Evolutionary conservation across 2,888 invertebrate genomes (phyloP).

Genomic region (Anodontia alba): DNA sequence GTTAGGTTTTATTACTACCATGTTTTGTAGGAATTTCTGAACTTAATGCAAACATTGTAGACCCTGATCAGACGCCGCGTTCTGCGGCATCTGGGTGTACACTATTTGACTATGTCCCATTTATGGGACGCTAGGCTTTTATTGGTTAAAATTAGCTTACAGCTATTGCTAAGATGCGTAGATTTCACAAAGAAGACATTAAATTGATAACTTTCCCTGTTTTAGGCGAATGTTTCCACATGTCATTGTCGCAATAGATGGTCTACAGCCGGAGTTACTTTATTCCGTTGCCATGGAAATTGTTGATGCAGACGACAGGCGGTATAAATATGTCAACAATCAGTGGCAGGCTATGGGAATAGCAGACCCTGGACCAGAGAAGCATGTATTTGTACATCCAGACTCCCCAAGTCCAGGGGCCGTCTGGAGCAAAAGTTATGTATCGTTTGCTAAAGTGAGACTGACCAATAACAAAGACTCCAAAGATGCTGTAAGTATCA

Average conservation of each 20-base stretch:
- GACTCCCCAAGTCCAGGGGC: conserved; percentile 84
- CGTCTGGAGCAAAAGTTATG: conserved; percentile 83
- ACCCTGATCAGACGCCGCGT: no score
- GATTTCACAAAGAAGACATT: no score
- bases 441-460: conserved; percentile 77
- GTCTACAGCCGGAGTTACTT: conserved; percentile 46
- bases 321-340: conserved; percentile 69
- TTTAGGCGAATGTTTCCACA: conserved; percentile 75
- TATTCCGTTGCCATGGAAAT: conserved; percentile 64
- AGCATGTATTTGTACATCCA: conserved; percentile 81
- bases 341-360: conserved; percentile 67
- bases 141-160: no score
- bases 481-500: not conserved
- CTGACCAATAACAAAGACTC: conserved; percentile 84
- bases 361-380: conserved; percentile 52
- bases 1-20: no score
- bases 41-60: no score
- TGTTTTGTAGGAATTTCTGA: no score
- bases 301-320: conserved; percentile 61
- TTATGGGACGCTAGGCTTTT: no score
- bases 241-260: conserved; percentile 56
- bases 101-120: no score
- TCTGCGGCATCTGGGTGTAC: no score
- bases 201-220: no score
- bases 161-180: no score